phyloP scores from a whole-genome alignment of 2,797 vertebrate species.

The Erithacus rubecula region DNA sequence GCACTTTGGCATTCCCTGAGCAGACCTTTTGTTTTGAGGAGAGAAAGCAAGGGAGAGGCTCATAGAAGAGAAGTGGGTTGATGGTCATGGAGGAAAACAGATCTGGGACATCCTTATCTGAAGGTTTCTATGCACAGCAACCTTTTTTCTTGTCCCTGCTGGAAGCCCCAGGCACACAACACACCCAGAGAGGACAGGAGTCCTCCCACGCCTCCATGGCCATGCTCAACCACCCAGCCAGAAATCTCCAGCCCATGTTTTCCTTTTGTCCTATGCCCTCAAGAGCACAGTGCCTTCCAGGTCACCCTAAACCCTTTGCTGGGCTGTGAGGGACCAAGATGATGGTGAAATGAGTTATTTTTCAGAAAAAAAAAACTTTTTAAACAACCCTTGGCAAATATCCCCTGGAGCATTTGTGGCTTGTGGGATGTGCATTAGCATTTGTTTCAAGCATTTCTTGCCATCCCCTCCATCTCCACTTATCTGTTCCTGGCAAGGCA shows the following conservation, averaged over 20 bases:
- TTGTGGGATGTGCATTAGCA: background rate
- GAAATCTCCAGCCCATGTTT: background rate
- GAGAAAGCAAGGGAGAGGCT: background rate
- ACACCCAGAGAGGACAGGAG: background rate
- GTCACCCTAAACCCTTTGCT: background rate
- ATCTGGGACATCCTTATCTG: background rate
- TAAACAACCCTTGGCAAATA: background rate
- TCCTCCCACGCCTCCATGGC: background rate
- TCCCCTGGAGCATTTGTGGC: rapidly evolving
- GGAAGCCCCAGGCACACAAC: background rate
- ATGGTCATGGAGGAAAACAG: background rate
- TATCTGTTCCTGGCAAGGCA: background rate
- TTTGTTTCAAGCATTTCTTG: background rate
- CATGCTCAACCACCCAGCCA: rapidly evolving
- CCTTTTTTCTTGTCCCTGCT: background rate
- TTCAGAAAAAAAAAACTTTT: background rate
- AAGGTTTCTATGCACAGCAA: background rate
- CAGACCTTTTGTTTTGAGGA: background rate
- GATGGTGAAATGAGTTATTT: background rate
- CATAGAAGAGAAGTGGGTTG: rapidly evolving
- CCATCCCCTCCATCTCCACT: background rate
- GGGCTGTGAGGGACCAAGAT: background rate
- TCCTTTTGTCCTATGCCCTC: background rate
- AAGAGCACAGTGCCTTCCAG: background rate
- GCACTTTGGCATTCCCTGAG: slow-evolving; percentile 26